Percentiles rank a stretch among this genome's conserved stretches.
Evolutionary conservation across 1,140 invertebrate species (phyloP).

Genomic region (Oreohelix idahoensis): DNA sequence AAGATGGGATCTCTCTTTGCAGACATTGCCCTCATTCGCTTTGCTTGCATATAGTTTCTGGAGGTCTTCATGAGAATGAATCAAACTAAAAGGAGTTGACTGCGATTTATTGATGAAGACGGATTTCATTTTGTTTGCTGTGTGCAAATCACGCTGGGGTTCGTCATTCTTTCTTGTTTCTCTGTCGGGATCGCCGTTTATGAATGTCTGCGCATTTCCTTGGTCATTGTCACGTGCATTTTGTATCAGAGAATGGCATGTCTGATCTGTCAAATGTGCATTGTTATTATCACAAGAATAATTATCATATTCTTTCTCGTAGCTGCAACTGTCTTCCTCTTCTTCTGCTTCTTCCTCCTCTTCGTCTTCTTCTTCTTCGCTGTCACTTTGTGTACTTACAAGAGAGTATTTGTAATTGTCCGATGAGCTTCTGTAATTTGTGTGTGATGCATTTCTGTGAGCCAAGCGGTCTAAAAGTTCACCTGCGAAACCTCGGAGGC

Average conservation of each 20-base stretch:
- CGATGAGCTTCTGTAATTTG: background rate
- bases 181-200: background rate
- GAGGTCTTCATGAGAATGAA: no score
- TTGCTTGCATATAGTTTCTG: no score
- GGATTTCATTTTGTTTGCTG: no score
- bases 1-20: no score
- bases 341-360: slow-evolving; percentile 8
- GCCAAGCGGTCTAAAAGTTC: background rate
- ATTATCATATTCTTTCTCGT: background rate
- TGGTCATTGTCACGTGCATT: background rate
- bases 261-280: background rate
- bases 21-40: no score
- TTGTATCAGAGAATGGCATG: no score
- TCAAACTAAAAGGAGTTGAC: no score
- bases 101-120: no score
- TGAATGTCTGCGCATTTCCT: background rate
- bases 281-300: background rate
- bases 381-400: background rate
- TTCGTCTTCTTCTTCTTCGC: background rate
- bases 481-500: background rate
- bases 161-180: background rate
- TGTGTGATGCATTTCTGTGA: background rate
- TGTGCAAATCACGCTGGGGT: no score
- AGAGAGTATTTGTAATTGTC: background rate
- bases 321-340: background rate